Conservation (phyloP, 30 jellyfish, hydroid and myxozoan genomes). For the Cassiopea xamachana region DNA sequence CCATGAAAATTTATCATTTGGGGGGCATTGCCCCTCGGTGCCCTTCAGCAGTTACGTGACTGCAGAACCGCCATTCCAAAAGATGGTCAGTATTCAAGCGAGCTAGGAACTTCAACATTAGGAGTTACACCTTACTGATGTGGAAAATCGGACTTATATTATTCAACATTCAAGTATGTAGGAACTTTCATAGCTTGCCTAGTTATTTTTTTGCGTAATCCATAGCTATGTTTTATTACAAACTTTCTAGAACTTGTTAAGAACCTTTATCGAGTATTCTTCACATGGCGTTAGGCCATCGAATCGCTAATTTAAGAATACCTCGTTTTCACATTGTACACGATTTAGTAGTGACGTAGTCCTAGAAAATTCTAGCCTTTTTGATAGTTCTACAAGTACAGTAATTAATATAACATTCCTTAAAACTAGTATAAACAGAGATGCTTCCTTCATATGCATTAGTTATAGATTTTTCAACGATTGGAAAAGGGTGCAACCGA, state of each 20-base stretch:
- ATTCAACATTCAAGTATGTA: not conserved
- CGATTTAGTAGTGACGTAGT: conserved; percentile 1
- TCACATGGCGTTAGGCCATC: not conserved
- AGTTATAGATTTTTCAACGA: not conserved
- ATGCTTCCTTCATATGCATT: not conserved
- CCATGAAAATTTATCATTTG: too few species aligned
- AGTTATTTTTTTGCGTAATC: not conserved
- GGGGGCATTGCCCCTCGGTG: too few species aligned
- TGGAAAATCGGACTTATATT: not conserved
- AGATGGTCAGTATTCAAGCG: too few species aligned
- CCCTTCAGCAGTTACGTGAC: too few species aligned
- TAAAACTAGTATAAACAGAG: not conserved
- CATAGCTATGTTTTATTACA: not conserved
- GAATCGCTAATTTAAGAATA: not conserved
- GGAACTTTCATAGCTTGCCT: not conserved
- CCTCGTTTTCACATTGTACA: conserved; percentile 5
- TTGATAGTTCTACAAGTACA: not conserved
- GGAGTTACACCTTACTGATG: not conserved
- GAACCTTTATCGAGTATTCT: not conserved
- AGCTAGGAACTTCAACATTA: too few species aligned
- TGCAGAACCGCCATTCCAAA: too few species aligned
- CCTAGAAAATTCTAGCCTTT: not conserved
- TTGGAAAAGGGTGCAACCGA: not conserved
- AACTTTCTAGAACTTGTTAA: not conserved
- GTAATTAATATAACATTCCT: not conserved